These are phyloP conservation scores for Patella depressa DNA, from an alignment of 2,888 invertebrate genomes.

Conservation along the genomic window DNA sequence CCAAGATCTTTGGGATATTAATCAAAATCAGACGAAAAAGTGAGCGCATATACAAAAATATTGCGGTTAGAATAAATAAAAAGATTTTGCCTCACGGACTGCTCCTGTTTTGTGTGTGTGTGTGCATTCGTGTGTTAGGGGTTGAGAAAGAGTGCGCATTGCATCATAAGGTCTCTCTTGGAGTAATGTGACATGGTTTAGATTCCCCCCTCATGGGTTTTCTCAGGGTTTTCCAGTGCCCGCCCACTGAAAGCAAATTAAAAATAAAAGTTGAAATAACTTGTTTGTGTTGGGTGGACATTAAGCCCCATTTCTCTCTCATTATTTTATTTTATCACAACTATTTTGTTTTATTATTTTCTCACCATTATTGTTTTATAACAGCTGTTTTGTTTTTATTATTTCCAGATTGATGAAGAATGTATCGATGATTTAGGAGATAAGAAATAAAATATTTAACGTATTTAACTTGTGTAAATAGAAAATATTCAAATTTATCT, in stretches of 20 bases:
- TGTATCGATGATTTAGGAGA: constrained; percentile 61
- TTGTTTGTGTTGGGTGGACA: not conserved
- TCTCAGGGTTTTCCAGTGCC: too few species aligned
- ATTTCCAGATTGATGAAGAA: constrained; percentile 61
- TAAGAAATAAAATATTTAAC: constrained; percentile 44
- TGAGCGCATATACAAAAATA: too few species aligned
- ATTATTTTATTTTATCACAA: not conserved
- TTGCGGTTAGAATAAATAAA: not conserved
- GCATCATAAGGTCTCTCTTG: too few species aligned
- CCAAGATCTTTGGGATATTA: not conserved
- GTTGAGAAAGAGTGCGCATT: not conserved
- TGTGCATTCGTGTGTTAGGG: not conserved
- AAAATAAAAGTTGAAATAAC: not conserved
- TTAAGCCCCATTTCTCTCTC: not conserved
- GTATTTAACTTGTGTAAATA: not conserved
- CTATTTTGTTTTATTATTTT: not conserved
- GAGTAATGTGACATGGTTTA: too few species aligned
- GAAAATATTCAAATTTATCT: too few species aligned
- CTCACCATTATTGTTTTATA: too few species aligned
- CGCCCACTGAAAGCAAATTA: not conserved
- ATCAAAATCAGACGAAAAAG: too few species aligned
- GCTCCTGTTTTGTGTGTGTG: not conserved
- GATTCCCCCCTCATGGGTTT: too few species aligned
- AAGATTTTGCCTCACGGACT: not conserved
- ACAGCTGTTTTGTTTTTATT: constrained; percentile 14